phyloP scores from a whole-genome alignment of 2,888 invertebrate genomes.

The Rhimphoctona megacephalus region DNA sequence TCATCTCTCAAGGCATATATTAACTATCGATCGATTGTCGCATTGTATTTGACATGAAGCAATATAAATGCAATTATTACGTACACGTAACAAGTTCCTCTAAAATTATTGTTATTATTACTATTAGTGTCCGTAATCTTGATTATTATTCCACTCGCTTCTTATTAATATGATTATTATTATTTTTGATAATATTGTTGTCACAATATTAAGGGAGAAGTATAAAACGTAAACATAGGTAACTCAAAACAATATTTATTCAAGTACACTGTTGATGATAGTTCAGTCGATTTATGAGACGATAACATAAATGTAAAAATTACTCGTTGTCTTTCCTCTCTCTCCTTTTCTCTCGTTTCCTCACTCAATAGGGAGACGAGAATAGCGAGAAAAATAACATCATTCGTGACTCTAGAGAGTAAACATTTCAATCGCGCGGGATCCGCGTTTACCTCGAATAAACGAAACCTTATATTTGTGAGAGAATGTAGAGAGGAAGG shows the following conservation, averaged over 20 bases:
- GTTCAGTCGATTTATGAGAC: slow-evolving; percentile 7
- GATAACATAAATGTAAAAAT: slow-evolving; percentile 24
- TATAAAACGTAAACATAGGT: neutral
- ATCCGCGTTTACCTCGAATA: slow-evolving; percentile 24
- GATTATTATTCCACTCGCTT: no score
- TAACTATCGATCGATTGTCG: slow-evolving; percentile 34
- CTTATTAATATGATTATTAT: neutral
- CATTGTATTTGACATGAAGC: slow-evolving; percentile 19
- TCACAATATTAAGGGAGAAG: neutral
- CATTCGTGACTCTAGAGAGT: slow-evolving; percentile 26
- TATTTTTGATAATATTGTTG: neutral
- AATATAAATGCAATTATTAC: neutral
- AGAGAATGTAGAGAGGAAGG: slow-evolving; percentile 15
- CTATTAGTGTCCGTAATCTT: neutral
- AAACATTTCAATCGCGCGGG: slow-evolving; percentile 52
- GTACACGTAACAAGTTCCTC: neutral
- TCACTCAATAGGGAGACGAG: neutral
- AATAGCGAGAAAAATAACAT: slow-evolving; percentile 44
- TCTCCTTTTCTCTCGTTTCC: neutral
- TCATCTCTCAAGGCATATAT: slow-evolving; percentile 1
- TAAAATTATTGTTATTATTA: neutral
- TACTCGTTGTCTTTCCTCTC: neutral
- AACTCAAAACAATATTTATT: neutral
- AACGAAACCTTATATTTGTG: slow-evolving; percentile 44
- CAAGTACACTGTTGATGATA: slow-evolving; percentile 6